Base-by-base conservation (phyloP, 2,113 vertebrate genomes). In the Trachemys scripta region DNA sequence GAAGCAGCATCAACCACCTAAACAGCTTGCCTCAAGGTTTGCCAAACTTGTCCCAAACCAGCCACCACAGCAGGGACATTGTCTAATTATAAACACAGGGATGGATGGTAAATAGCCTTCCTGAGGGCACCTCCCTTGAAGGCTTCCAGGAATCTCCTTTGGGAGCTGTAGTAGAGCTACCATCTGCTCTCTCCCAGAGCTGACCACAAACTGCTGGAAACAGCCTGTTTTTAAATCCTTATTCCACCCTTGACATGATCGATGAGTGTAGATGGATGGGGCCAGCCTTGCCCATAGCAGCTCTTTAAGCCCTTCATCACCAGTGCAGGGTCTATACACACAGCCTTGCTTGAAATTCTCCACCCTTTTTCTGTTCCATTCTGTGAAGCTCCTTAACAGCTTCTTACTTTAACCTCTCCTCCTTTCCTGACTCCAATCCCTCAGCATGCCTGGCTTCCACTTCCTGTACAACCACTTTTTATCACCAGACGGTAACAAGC, bases 401-500 rank as follows among this genome's bases (percentile, higher is more conserved):
- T 88, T 11, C 93, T 95, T 89, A 47, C 62, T 84, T 57, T 81
- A 83, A 25, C 4, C 81, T 85, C 80, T 56, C 92, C 62, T 10
- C 93, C 94, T 86, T 10, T 57, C 85, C 89, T 80, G 19, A 94
- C 72, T 9, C 78, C 82, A 6, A 13, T 62, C 85, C n/a, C 38
- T 82, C 20, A 38, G 12, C 78, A 42, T 84, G 92, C 87, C 94
- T 88, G 6, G 82, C 54, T 81, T 92, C 96, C 96, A 47, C 47
- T 47, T 90, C 84, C 62, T 95, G 94, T 94, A 97, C 0, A 87
- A 72, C 82, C 20, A 0, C 89, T 78, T 1, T 91, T 31, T 20
- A 95, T 93, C 97, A 93, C 86, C 97, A 97, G 96, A 97, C 94
- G 96, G 93, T 5, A 97, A 42, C 97, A 72, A 72, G 65, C 35